These are phyloP conservation scores for Elymnias hypermnestra DNA, from an alignment of 1,140 invertebrate genomes.

Conservation along the genomic window DNA sequence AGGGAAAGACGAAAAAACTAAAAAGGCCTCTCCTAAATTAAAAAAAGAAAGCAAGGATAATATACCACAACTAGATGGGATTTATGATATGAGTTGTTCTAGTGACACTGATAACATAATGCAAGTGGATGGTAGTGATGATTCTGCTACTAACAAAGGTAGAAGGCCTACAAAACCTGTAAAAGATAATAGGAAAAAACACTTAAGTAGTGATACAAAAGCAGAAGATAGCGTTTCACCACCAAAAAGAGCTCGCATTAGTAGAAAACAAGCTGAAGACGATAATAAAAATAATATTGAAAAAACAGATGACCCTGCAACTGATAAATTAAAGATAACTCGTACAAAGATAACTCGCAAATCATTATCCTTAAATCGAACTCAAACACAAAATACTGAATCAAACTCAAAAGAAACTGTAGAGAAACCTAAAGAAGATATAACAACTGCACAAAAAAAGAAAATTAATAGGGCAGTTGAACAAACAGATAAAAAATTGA, in stretches of 20 bases:
- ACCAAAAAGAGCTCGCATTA: slow-evolving; percentile 40
- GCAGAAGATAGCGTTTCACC: slow-evolving; percentile 46
- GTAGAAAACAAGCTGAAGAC: neutral
- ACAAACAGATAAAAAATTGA: no score
- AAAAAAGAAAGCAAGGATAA: slow-evolving; percentile 31
- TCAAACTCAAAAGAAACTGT: neutral
- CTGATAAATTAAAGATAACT: neutral
- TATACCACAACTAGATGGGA: slow-evolving; percentile 77
- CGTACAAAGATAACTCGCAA: neutral
- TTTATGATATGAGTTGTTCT: slow-evolving; percentile 51
- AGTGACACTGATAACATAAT: slow-evolving; percentile 40
- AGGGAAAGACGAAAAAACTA: slow-evolving; percentile 20
- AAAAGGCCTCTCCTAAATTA: slow-evolving; percentile 2
- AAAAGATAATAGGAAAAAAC: slow-evolving; percentile 18
- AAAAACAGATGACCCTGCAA: neutral
- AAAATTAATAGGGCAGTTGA: no score
- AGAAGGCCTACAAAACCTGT: slow-evolving; percentile 24
- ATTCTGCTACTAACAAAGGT: slow-evolving; percentile 19
- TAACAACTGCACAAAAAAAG: no score
- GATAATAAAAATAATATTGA: neutral
- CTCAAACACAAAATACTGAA: neutral
- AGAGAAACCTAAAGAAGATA: no score
- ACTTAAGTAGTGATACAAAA: slow-evolving; percentile 19
- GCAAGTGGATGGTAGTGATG: slow-evolving; percentile 56
- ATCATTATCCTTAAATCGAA: slow-evolving; percentile 7